A percentile compares a stretch with the other conserved stretches of the same genome.
Conservation (phyloP, 2,113 vertebrate species). For the Brienomyrus longianalis region DNA sequence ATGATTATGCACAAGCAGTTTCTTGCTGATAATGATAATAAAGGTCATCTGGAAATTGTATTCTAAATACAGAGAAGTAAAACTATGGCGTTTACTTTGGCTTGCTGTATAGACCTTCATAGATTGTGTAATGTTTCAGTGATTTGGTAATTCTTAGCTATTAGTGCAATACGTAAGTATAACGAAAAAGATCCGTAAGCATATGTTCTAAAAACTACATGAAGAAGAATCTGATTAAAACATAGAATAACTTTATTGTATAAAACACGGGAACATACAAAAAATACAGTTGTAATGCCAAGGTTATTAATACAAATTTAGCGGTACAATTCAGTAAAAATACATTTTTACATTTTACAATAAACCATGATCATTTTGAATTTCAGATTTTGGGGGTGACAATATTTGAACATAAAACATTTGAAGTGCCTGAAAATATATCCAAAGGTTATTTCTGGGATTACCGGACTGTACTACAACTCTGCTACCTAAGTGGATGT, state of each 20-base stretch:
- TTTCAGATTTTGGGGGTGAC: not conserved
- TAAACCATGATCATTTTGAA: not conserved
- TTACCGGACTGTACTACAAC: not conserved
- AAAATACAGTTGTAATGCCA: not conserved
- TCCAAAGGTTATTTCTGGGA: not conserved
- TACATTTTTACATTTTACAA: constrained; percentile 19
- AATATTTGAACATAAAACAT: not conserved
- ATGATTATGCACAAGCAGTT: not conserved
- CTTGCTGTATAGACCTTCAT: not conserved
- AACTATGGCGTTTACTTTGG: not conserved
- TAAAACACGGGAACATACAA: constrained; percentile 11
- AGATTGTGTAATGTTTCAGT: not conserved
- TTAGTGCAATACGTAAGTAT: not conserved
- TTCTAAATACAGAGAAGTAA: not conserved
- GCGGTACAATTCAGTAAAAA: not conserved
- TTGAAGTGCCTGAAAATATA: not conserved
- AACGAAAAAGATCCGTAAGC: not conserved
- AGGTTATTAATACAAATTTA: constrained; percentile 1
- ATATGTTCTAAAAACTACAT: not conserved
- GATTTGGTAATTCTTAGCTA: not conserved
- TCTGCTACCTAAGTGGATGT: not conserved
- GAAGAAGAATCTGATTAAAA: not conserved
- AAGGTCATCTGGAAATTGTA: not conserved
- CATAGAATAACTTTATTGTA: constrained; percentile 7
- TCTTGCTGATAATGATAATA: not conserved